Evolutionary conservation across 2,888 invertebrate genomes (phyloP).

Genomic region (Heliconius sara): DNA sequence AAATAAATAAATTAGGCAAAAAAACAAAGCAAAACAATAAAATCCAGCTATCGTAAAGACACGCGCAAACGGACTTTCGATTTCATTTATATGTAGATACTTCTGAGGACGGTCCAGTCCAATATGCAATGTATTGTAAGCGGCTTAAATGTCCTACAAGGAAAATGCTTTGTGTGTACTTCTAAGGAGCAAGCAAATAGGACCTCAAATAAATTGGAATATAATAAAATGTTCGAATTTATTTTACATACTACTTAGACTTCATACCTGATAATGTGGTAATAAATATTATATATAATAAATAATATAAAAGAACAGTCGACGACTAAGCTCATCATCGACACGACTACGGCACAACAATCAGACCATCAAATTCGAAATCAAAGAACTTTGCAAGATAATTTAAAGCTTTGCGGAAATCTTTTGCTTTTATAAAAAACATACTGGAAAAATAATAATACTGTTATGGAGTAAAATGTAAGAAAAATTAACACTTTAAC

Average conservation of each 20-base stretch:
- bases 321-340: background rate
- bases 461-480: too few species aligned
- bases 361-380: background rate
- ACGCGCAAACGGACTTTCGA: too few species aligned
- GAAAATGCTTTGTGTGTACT: background rate
- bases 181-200: background rate
- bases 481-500: too few species aligned
- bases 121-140: slow-evolving; percentile 1
- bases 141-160: slow-evolving; percentile 6
- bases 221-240: background rate
- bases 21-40: too few species aligned
- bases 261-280: background rate
- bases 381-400: background rate
- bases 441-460: too few species aligned
- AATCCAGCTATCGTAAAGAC: too few species aligned
- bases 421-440: background rate
- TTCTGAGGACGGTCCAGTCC: background rate
- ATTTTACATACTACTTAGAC: background rate
- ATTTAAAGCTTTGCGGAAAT: background rate
- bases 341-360: background rate
- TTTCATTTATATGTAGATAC: background rate
- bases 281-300: too few species aligned
- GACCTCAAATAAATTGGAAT: background rate
- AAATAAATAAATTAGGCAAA: too few species aligned
- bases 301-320: too few species aligned